These are phyloP conservation scores for Drosophila koepferae DNA, from an alignment of 2,888 invertebrate genomes.

Conservation along the genomic window DNA sequence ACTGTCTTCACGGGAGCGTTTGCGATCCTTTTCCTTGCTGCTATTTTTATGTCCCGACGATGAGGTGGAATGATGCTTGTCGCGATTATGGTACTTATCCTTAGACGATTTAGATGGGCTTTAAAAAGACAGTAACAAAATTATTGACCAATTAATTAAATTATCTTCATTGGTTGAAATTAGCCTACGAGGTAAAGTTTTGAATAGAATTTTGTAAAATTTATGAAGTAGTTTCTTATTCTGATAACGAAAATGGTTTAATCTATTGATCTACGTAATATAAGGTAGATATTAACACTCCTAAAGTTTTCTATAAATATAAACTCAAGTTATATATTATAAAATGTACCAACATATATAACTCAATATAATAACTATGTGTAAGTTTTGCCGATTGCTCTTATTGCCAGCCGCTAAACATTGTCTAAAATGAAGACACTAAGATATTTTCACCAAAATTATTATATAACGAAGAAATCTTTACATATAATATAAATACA, in stretches of 20 bases:
- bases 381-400: too few species aligned
- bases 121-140: slow-evolving; percentile 32
- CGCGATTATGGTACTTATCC: slow-evolving; percentile 83
- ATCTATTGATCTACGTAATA: background rate
- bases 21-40: slow-evolving; percentile 86
- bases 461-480: background rate
- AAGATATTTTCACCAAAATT: too few species aligned
- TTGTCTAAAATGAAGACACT: too few species aligned
- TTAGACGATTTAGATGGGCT: slow-evolving; percentile 83
- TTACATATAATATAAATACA: background rate
- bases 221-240: slow-evolving; percentile 45
- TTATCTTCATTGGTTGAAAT: background rate
- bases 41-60: slow-evolving; percentile 82
- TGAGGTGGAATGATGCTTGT: slow-evolving; percentile 83
- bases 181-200: slow-evolving; percentile 22
- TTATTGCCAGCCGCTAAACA: too few species aligned
- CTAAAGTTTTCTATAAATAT: background rate
- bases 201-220: slow-evolving; percentile 38
- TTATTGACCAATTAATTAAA: background rate
- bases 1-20: slow-evolving; percentile 92
- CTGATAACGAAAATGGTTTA: background rate
- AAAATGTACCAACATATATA: too few species aligned
- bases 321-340: background rate
- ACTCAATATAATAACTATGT: too few species aligned
- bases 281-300: background rate